phyloP scores from a whole-genome alignment of 35 echinoderm and acorn worm genomes.

The Apostichopus japonicus region DNA sequence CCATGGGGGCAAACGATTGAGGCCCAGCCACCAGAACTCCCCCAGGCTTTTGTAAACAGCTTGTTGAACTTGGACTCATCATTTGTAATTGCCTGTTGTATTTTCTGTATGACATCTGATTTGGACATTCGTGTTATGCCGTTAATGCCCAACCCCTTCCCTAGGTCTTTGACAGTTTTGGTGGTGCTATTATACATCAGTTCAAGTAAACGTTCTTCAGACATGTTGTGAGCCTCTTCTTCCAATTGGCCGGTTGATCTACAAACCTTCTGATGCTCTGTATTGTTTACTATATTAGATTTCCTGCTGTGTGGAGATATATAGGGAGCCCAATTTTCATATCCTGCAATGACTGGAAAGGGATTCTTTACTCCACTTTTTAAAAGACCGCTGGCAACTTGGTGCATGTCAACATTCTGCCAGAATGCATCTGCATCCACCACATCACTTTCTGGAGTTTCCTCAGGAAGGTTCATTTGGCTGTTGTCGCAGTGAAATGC shows the following conservation, averaged over 20 bases:
- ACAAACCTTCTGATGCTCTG: constrained; percentile 29
- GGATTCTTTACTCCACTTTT: constrained; percentile 37
- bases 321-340: too few relatives aligned
- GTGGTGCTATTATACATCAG: not conserved
- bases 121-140: not conserved
- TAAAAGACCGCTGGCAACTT: constrained; percentile 1
- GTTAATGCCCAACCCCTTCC: not conserved
- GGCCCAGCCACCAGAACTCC: not conserved
- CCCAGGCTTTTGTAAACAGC: not conserved
- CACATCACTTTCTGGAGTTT: constrained; percentile 32
- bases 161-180: not conserved
- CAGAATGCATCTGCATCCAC: constrained; percentile 27
- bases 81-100: not conserved
- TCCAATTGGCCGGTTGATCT: constrained; percentile 20
- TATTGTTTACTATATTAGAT: not conserved
- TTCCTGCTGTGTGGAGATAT: not conserved
- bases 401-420: constrained; percentile 15
- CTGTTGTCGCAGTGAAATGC: constrained; percentile 10
- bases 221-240: constrained; percentile 5
- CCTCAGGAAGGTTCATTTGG: not conserved
- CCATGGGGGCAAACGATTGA: constrained; percentile 45
- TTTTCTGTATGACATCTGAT: not conserved
- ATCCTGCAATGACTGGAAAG: constrained; percentile 6
- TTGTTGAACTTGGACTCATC: constrained; percentile 34
- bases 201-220: constrained; percentile 32